Conservation (phyloP, 1,140 invertebrate genomes). For the Drosophila tani region DNA sequence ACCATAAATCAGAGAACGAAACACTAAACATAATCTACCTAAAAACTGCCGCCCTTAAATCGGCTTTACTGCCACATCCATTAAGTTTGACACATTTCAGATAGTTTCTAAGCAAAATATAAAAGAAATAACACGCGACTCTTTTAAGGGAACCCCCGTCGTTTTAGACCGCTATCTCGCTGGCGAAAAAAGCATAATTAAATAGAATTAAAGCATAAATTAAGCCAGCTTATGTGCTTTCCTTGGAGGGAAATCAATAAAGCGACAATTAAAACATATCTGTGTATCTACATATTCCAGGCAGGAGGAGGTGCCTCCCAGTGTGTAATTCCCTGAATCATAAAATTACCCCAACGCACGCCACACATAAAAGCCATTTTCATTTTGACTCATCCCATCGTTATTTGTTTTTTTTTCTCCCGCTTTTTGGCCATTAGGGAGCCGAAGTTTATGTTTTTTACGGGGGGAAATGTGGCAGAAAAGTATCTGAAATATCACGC, state of each 20-base stretch:
- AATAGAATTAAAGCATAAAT: slow-evolving; percentile 58
- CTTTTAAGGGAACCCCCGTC: slow-evolving; percentile 13
- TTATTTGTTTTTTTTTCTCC: not conserved
- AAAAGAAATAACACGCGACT: slow-evolving; percentile 38
- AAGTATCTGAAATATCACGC: slow-evolving; percentile 45
- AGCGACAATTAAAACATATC: slow-evolving; percentile 55
- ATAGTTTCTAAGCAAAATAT: slow-evolving; percentile 24
- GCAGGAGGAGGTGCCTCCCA: slow-evolving; percentile 1
- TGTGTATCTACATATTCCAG: slow-evolving; percentile 44
- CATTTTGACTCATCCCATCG: slow-evolving; percentile 60
- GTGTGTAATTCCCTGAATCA: slow-evolving; percentile 69
- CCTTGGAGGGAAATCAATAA: slow-evolving; percentile 50
- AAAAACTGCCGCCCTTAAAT: slow-evolving; percentile 18
- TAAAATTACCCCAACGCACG: slow-evolving; percentile 78
- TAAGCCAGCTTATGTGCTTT: slow-evolving; percentile 41
- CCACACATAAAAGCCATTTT: slow-evolving; percentile 80
- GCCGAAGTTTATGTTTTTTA: slow-evolving; percentile 52
- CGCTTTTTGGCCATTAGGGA: slow-evolving; percentile 44
- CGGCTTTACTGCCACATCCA: slow-evolving; percentile 20
- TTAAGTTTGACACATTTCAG: slow-evolving; percentile 51
- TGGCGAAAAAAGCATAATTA: slow-evolving; percentile 42
- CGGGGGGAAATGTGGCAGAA: slow-evolving; percentile 13
- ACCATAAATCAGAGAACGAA: slow-evolving; percentile 23
- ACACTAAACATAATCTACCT: slow-evolving; percentile 28
- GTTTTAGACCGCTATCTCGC: slow-evolving; percentile 17